Evolutionary conservation across 2,888 invertebrate species (phyloP).

Genomic region (Orthosia incerta): DNA sequence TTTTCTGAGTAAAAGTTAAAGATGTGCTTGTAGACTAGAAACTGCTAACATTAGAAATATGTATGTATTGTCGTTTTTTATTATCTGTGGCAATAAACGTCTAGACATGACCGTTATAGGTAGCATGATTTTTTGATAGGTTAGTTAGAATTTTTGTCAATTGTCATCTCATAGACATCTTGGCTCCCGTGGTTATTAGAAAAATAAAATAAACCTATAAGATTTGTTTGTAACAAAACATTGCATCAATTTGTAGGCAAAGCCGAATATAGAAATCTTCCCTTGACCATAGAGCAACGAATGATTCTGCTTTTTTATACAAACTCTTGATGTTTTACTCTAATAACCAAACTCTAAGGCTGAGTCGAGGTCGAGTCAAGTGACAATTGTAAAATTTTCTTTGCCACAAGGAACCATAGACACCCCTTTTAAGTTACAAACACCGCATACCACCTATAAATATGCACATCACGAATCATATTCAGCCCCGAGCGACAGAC

Average conservation of each 20-base stretch:
- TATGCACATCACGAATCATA: slow-evolving; percentile 43
- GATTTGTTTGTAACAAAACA: too few species aligned
- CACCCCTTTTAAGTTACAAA: not conserved
- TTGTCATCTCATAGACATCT: too few species aligned
- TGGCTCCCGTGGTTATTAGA: too few species aligned
- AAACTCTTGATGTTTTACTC: too few species aligned
- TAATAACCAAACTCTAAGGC: too few species aligned
- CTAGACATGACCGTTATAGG: not conserved
- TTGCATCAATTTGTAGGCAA: too few species aligned
- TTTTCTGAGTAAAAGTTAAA: slow-evolving; percentile 24
- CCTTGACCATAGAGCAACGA: too few species aligned
- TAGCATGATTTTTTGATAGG: not conserved
- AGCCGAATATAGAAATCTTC: too few species aligned
- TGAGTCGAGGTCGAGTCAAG: too few species aligned
- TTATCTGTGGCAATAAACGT: slow-evolving; percentile 15
- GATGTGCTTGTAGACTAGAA: slow-evolving; percentile 40
- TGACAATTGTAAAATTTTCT: too few species aligned
- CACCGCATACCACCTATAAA: slow-evolving; percentile 10
- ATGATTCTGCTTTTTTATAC: too few species aligned
- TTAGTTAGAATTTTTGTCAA: not conserved
- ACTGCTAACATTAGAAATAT: slow-evolving; percentile 33
- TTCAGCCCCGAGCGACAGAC: slow-evolving; percentile 53
- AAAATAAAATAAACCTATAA: too few species aligned
- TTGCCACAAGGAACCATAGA: not conserved
- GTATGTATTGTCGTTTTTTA: slow-evolving; percentile 13